These are phyloP conservation scores for Prunella strophiata DNA, from an alignment of 2,797 vertebrate species.

Conservation along the genomic window DNA sequence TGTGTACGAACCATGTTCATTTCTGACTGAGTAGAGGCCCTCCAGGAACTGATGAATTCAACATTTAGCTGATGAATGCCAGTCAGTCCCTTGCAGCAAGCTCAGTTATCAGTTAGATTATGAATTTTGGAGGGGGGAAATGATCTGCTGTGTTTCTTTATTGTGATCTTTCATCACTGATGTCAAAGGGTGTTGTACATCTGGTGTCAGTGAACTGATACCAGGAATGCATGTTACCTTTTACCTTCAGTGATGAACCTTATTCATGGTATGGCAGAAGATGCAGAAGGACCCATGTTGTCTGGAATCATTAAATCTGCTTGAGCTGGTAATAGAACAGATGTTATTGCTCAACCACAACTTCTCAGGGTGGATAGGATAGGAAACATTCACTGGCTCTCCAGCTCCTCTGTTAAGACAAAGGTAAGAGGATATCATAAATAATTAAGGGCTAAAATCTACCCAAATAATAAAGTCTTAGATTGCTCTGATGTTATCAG, in stretches of 20 bases:
- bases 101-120: background rate
- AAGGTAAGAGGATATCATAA: background rate
- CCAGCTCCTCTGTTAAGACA: background rate
- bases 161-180: background rate
- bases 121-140: background rate
- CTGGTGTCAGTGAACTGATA: background rate
- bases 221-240: background rate
- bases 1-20: slow-evolving; percentile 9
- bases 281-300: background rate
- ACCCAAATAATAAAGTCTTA: background rate
- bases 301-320: background rate
- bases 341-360: background rate
- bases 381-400: background rate
- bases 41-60: background rate
- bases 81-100: background rate
- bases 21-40: slow-evolving; percentile 27
- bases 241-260: background rate
- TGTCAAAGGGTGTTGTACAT: background rate
- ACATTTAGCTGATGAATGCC: background rate
- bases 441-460: background rate
- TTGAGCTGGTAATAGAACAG: background rate
- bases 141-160: background rate
- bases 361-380: background rate
- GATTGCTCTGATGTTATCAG: background rate
- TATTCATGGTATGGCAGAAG: background rate